Evolutionary conservation across 2,797 vertebrate genomes (phyloP).

Genomic region (Phalanger gymnotis): DNA sequence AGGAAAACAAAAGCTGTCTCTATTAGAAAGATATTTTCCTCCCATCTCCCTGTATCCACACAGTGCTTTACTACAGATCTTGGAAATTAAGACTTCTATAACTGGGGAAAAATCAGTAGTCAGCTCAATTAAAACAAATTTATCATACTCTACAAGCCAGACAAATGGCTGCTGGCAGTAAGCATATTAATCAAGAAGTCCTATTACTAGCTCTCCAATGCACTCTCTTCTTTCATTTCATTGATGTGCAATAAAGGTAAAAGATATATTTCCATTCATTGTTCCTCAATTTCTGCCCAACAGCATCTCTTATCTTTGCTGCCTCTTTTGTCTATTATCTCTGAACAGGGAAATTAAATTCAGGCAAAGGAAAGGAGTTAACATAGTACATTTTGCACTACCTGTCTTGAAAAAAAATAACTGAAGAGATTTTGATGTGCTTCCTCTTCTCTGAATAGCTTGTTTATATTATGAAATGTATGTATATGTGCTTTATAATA

Average conservation of each 20-base stretch:
- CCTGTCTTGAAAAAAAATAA: slow-evolving; percentile 73
- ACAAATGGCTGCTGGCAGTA: slow-evolving; percentile 57
- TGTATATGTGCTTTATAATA: neutral
- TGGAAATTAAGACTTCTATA: slow-evolving; percentile 68
- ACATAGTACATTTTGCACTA: slow-evolving; percentile 53
- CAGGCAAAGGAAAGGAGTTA: slow-evolving; percentile 69
- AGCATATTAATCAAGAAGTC: slow-evolving; percentile 47
- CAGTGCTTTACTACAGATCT: slow-evolving; percentile 64
- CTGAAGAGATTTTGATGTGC: slow-evolving; percentile 59
- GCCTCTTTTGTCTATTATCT: slow-evolving; percentile 7
- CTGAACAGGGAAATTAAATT: slow-evolving; percentile 71
- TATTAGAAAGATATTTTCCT: slow-evolving; percentile 62
- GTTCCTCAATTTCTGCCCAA: slow-evolving; percentile 54
- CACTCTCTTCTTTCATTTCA: slow-evolving; percentile 53
- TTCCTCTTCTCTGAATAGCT: slow-evolving; percentile 17
- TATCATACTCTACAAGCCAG: slow-evolving; percentile 28
- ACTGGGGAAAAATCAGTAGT: slow-evolving; percentile 69
- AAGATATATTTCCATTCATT: slow-evolving; percentile 45
- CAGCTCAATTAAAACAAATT: slow-evolving; percentile 76
- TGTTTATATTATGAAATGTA: neutral
- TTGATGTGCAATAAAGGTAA: slow-evolving; percentile 20
- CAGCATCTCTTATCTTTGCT: slow-evolving; percentile 47
- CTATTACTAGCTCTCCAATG: slow-evolving; percentile 28
- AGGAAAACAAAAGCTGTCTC: slow-evolving; percentile 76
- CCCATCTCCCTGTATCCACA: slow-evolving; percentile 55